phyloP scores from a whole-genome alignment of 1,140 invertebrate genomes.

The Brachionus manjavacas region DNA sequence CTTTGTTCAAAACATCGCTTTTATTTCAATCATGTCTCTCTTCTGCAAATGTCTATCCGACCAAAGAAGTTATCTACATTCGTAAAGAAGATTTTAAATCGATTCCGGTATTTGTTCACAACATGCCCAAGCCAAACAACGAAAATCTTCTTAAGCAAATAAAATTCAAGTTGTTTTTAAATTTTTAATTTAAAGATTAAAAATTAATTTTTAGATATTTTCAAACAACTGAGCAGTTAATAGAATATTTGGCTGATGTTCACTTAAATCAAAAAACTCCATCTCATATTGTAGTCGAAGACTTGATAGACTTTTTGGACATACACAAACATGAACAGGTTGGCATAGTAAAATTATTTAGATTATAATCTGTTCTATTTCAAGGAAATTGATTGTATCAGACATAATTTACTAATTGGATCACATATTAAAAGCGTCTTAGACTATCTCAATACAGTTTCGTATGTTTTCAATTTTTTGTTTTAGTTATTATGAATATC shows the following conservation, averaged over 20 bases:
- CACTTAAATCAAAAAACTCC: not conserved
- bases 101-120: constrained; percentile 11
- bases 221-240: not conserved
- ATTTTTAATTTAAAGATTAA: not conserved
- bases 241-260: not conserved
- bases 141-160: constrained; percentile 7
- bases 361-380: not conserved
- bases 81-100: not conserved
- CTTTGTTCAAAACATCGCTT: constrained; percentile 6
- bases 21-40: constrained; percentile 1
- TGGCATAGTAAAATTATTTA: not conserved
- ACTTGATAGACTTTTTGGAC: not conserved
- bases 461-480: not conserved
- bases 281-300: not conserved
- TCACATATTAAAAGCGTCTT: not conserved
- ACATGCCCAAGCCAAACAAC: not conserved
- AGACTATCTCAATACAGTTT: not conserved
- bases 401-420: not conserved
- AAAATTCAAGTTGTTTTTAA: not conserved
- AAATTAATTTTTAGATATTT: not conserved
- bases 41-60: not conserved
- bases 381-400: not conserved
- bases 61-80: constrained; percentile 5
- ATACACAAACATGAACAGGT: constrained; percentile 14
- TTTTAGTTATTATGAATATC: not conserved